Evolutionary conservation across 2,113 vertebrate species (phyloP).

Genomic region (Bubo scandiacus): DNA sequence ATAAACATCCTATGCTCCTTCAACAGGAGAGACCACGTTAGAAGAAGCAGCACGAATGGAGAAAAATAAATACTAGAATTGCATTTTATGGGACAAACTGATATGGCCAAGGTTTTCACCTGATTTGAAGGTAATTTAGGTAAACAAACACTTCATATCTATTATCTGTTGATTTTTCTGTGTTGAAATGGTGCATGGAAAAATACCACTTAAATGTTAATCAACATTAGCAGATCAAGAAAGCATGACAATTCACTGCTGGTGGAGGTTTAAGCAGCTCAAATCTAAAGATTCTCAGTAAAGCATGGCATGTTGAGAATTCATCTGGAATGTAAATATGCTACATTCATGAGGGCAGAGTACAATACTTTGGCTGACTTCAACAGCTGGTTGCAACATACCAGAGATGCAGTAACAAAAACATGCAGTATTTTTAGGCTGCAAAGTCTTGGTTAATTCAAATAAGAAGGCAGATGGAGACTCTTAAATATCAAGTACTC

Average conservation of each 20-base stretch:
- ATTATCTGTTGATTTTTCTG: background rate
- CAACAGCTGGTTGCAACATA: background rate
- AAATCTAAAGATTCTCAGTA: background rate
- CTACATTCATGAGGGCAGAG: background rate
- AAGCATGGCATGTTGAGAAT: background rate
- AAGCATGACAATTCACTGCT: background rate
- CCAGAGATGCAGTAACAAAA: background rate
- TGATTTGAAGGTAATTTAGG: background rate
- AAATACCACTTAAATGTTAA: background rate
- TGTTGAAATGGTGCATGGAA: background rate
- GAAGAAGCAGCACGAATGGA: background rate
- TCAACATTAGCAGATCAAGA: background rate
- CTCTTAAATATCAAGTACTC: background rate
- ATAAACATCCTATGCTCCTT: background rate
- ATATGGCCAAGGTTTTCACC: background rate
- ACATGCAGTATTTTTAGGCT: background rate
- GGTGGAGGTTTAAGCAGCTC: background rate
- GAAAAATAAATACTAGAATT: background rate
- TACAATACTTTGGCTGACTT: background rate
- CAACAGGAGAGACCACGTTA: rapidly evolving
- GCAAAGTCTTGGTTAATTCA: background rate
- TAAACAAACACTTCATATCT: background rate
- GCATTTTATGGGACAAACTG: background rate
- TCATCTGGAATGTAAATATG: background rate
- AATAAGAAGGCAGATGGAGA: background rate